phyloP scores from a whole-genome alignment of 2,888 invertebrate species.

The Zygothrica quintamaculata region DNA sequence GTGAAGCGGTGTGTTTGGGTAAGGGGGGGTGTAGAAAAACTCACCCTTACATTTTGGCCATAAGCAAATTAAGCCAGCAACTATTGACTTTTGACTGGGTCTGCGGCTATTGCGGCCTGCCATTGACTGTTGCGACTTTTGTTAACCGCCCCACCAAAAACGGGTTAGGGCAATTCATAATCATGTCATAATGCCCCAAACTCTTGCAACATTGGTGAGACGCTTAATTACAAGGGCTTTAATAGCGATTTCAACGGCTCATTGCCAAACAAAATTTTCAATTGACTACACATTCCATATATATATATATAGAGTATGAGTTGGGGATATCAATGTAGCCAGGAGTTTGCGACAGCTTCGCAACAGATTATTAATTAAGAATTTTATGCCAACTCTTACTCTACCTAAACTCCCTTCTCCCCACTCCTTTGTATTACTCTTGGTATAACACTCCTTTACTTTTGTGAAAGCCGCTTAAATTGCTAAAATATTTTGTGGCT shows the following conservation, averaged over 20 bases:
- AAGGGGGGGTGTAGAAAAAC: too few relatives aligned
- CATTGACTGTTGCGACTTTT: constrained; percentile 66
- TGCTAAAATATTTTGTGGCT: constrained; percentile 77
- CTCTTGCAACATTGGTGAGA: constrained; percentile 59
- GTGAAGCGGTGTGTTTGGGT: too few relatives aligned
- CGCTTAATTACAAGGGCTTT: constrained; percentile 83
- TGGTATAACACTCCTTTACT: neutral
- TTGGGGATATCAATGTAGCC: neutral
- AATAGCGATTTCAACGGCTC: constrained; percentile 79
- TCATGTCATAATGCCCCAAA: constrained; percentile 74
- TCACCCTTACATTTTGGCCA: too few relatives aligned
- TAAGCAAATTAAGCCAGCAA: constrained; percentile 50
- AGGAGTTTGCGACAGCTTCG: constrained; percentile 55
- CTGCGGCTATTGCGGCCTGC: constrained; percentile 40
- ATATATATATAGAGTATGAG: neutral
- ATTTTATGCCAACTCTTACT: constrained; percentile 69
- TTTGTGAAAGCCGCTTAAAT: constrained; percentile 76
- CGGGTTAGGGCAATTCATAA: constrained; percentile 75
- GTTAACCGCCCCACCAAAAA: constrained; percentile 65
- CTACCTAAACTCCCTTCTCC: constrained; percentile 3
- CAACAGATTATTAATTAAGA: constrained; percentile 83
- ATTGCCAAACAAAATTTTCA: constrained; percentile 80
- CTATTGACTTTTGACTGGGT: constrained; percentile 74
- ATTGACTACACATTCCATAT: constrained; percentile 72
- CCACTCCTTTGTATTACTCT: neutral